Conservation (phyloP, 2,888 invertebrate species). For the Lasioglossum marginatum region DNA sequence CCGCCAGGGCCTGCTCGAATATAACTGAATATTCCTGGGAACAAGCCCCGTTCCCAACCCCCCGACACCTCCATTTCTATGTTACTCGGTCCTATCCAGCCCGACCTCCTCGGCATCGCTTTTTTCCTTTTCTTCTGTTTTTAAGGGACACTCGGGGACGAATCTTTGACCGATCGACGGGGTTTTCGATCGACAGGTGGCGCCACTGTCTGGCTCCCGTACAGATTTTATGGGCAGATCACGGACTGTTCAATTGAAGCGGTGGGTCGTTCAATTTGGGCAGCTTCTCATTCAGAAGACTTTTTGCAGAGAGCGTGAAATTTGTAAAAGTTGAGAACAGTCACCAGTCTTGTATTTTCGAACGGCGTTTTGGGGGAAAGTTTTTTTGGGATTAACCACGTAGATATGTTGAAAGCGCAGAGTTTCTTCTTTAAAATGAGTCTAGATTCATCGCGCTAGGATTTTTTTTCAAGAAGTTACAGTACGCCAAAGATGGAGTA, state of each 20-base stretch:
- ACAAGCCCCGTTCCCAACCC: not conserved
- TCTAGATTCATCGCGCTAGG: not conserved
- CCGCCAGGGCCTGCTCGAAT: slow-evolving; percentile 20
- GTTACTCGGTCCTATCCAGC: not conserved
- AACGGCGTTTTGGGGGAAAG: fast-evolving
- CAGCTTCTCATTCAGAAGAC: not conserved
- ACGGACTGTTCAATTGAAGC: not conserved
- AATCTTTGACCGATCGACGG: not conserved
- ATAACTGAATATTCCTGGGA: slow-evolving; percentile 32
- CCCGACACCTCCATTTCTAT: slow-evolving; percentile 17
- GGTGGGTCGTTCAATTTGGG: fast-evolving
- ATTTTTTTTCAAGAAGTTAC: not conserved
- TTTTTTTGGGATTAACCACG: not conserved
- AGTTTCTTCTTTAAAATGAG: not conserved
- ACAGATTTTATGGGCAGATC: not conserved
- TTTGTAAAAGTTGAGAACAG: not conserved
- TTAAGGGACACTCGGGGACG: not conserved
- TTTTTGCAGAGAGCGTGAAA: not conserved
- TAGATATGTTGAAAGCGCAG: not conserved
- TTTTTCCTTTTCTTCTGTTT: not conserved
- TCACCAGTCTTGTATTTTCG: too few relatives aligned
- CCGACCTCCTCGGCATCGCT: not conserved
- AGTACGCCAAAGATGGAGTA: not conserved
- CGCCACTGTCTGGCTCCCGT: not conserved
- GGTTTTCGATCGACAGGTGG: not conserved